Conservation (phyloP, 1,140 invertebrate genomes). For the Marisa cornuarietis region DNA sequence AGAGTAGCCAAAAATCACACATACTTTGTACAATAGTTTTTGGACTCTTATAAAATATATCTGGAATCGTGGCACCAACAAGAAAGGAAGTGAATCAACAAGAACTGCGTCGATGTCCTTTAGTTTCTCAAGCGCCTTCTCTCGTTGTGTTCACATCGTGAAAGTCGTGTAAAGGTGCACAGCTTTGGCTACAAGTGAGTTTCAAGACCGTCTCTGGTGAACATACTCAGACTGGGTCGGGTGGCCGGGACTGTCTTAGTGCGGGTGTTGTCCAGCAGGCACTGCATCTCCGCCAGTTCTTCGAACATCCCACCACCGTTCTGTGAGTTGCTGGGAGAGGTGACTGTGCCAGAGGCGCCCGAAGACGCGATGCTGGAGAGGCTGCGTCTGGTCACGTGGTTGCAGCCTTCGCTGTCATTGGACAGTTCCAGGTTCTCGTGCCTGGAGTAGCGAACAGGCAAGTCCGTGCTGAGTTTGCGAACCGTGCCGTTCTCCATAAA, state of each 20-base stretch:
- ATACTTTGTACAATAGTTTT: too few species aligned
- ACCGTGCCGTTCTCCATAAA: slow-evolving; percentile 9
- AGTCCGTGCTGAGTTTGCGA: background rate
- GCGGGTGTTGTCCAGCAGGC: slow-evolving; percentile 11
- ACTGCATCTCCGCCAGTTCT: slow-evolving; percentile 12
- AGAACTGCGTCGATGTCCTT: too few species aligned
- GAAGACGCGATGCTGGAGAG: slow-evolving; percentile 2
- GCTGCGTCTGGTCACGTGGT: background rate
- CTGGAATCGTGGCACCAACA: too few species aligned
- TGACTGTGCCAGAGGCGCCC: background rate
- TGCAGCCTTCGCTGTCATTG: background rate
- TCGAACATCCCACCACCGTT: background rate
- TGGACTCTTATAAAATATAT: too few species aligned
- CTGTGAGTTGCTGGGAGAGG: background rate
- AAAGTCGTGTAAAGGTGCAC: too few species aligned
- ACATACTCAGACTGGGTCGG: background rate
- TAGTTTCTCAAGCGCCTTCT: too few species aligned
- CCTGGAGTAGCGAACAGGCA: background rate
- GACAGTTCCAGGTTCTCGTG: background rate
- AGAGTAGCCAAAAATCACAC: too few species aligned
- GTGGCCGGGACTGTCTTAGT: background rate
- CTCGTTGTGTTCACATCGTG: too few species aligned
- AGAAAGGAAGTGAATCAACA: too few species aligned
- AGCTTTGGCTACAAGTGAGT: slow-evolving; percentile 1
- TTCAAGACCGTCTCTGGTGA: background rate